These are phyloP conservation scores for Manis javanica DNA, from an alignment of 2,797 vertebrate genomes.

Conservation along the genomic window DNA sequence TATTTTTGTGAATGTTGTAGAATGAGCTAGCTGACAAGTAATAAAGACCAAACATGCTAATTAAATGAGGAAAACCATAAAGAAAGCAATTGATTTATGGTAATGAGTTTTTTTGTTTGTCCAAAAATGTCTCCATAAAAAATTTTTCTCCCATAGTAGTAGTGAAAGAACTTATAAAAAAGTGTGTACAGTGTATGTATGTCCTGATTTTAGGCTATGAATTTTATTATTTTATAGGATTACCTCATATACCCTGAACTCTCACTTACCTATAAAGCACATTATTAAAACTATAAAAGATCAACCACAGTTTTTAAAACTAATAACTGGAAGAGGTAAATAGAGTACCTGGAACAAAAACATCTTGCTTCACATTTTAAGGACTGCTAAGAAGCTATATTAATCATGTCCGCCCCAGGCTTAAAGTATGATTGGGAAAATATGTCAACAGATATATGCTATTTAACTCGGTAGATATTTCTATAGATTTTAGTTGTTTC, in stretches of 20 bases:
- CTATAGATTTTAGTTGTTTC: background rate
- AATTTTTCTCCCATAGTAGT: slow-evolving; percentile 43
- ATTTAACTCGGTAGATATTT: background rate
- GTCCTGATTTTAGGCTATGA: slow-evolving; percentile 36
- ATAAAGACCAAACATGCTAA: slow-evolving; percentile 50
- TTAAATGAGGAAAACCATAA: slow-evolving; percentile 33
- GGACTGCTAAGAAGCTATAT: background rate
- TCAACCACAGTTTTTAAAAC: background rate
- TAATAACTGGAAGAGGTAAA: background rate
- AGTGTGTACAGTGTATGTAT: background rate
- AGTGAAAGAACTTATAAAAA: slow-evolving; percentile 3
- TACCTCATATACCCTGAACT: background rate
- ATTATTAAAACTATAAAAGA: background rate
- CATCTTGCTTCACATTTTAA: background rate
- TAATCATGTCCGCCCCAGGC: background rate
- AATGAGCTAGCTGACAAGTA: slow-evolving; percentile 57
- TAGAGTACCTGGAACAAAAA: background rate
- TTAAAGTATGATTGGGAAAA: background rate
- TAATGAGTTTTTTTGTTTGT: slow-evolving; percentile 42
- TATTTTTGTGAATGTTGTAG: slow-evolving; percentile 42
- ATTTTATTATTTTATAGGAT: slow-evolving; percentile 31
- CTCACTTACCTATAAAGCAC: background rate
- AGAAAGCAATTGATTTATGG: slow-evolving; percentile 47
- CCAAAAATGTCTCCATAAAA: background rate
- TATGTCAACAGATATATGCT: background rate